Evolutionary conservation across 2,797 vertebrate species (phyloP).

Genomic region (Choloepus didactylus): DNA sequence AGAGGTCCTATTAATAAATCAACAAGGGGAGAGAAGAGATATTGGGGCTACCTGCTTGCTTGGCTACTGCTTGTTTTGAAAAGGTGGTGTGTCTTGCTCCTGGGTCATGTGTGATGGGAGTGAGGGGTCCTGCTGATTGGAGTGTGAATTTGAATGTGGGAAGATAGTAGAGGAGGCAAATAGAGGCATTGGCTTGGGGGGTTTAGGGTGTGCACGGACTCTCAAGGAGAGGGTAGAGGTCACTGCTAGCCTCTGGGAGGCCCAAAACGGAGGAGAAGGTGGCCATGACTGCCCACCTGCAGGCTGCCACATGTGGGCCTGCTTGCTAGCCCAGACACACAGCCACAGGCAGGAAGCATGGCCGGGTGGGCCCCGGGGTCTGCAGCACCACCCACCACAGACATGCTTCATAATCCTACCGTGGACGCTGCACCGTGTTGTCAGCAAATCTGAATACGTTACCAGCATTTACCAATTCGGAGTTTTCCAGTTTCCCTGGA

Average conservation of each 20-base stretch:
- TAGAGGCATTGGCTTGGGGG: background rate
- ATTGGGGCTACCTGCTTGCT: background rate
- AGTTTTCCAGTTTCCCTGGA: background rate
- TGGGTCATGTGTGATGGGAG: background rate
- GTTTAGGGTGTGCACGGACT: background rate
- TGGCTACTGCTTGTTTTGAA: background rate
- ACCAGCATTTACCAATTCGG: background rate
- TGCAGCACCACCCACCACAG: background rate
- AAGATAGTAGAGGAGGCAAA: background rate
- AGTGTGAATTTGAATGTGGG: background rate
- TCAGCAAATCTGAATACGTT: background rate
- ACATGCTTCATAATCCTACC: background rate
- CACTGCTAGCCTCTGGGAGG: background rate
- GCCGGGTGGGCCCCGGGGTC: fast-evolving
- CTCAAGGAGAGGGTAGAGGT: background rate
- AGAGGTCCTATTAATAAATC: background rate
- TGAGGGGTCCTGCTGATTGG: background rate
- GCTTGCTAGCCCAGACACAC: background rate
- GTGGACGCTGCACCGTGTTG: fast-evolving
- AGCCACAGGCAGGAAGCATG: fast-evolving
- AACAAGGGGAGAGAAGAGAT: background rate
- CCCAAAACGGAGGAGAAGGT: background rate
- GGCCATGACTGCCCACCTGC: background rate
- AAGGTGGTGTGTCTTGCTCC: too few species aligned
- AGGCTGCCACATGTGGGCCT: too few species aligned